Evolutionary conservation across 2,888 invertebrate species (phyloP), one percentile per base, ranked within the genome.

Genomic region (Agrochola circellaris): DNA sequence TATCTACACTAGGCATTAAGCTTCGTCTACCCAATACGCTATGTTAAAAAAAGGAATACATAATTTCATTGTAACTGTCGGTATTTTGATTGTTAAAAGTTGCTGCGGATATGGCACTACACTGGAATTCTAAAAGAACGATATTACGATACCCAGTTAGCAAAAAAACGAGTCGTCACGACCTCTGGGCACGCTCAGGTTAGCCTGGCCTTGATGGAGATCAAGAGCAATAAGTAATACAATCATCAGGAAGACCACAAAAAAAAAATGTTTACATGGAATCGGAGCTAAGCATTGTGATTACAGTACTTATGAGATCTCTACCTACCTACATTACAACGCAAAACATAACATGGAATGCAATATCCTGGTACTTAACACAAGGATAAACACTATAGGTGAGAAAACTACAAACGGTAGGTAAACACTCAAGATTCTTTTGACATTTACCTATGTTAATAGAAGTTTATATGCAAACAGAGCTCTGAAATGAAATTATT

Each of bases 131-230:
- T 13, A 62, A 72, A 30, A 34, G 13, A 62, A 62, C n/a, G 17
- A 23, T 51, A 8, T 42, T 60, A 62, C n/a, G 20, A 51, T 51
- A 8, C 48, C 61, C 51, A 62, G 60, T 48, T 23, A 48, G 62
- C 54, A 77, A 79, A 82, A 20, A 81, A 86, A 68, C 54, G 26
- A 30, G 51, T 75, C 26, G 77, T 88, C 81, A 84, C 84, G 84
- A 86, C 48, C 65, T 58, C 65, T 65, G n/a, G 70, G 23, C 45
- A 54, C 56, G 38, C 71, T 67, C 45, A 70, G 80, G 80, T 82
- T 79, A 72, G 7, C 8, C 60, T 58, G 69, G 13, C 80, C 83
- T 79, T 87, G 88, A 82, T 81, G 68, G 77, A 81, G 77, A 77
- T 9, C 51, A 51, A 51, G 23, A 51, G 51, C 51, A 23, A 23